Evolutionary conservation across 2,113 vertebrate species (phyloP).

Genomic region (Chaetodon trifascialis): DNA sequence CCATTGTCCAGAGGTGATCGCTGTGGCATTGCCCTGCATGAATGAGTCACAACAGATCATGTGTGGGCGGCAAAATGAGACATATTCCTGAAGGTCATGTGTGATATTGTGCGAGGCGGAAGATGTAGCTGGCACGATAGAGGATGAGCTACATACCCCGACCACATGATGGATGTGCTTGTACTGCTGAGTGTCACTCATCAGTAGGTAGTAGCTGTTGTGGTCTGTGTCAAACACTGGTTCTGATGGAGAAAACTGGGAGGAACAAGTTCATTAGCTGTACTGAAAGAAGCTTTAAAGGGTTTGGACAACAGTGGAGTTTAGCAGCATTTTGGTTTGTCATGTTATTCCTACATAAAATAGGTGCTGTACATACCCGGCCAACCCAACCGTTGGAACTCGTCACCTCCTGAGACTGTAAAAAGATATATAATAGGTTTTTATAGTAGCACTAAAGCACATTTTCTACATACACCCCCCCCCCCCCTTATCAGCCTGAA

Average conservation of each 20-base stretch:
- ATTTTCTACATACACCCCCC: neutral
- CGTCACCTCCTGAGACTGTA: slow-evolving; percentile 81
- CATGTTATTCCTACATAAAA: too few relatives aligned
- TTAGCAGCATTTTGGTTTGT: too few relatives aligned
- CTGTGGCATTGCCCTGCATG: slow-evolving; percentile 28
- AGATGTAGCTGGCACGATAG: neutral
- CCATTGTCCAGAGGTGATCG: slow-evolving; percentile 91
- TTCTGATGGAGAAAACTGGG: slow-evolving; percentile 91
- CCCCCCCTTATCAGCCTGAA: neutral
- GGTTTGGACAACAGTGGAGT: too few relatives aligned
- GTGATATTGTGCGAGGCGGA: neutral
- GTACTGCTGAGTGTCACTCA: slow-evolving; percentile 88
- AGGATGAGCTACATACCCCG: slow-evolving; percentile 47
- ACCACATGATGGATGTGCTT: slow-evolving; percentile 92
- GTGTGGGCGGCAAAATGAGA: neutral
- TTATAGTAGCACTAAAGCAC: neutral
- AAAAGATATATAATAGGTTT: slow-evolving; percentile 25
- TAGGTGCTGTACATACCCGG: slow-evolving; percentile 85
- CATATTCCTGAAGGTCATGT: too few relatives aligned
- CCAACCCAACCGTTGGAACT: slow-evolving; percentile 94
- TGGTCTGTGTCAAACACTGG: slow-evolving; percentile 89
- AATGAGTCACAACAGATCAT: neutral
- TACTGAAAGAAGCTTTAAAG: neutral
- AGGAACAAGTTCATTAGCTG: neutral
- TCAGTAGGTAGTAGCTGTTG: slow-evolving; percentile 91